These are phyloP conservation scores for Laticauda laticaudata DNA, from an alignment of 2,113 vertebrate species.

Conservation along the genomic window DNA sequence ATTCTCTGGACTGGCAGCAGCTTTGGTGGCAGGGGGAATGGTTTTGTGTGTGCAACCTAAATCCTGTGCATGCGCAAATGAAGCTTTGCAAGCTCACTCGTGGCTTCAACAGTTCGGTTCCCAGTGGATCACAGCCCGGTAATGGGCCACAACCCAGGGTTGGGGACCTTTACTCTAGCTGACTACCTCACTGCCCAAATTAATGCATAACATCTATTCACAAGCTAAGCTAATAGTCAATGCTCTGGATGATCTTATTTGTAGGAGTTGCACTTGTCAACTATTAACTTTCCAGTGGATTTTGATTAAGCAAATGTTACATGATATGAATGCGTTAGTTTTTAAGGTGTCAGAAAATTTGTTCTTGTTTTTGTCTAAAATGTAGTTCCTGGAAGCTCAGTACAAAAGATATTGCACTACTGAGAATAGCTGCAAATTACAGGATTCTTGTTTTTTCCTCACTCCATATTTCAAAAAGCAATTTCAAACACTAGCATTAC, in stretches of 20 bases:
- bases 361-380: background rate
- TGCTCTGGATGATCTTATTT: background rate
- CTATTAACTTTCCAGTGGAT: background rate
- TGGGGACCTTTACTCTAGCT: background rate
- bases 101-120: background rate
- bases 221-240: background rate
- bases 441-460: background rate
- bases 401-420: background rate
- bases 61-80: background rate
- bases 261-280: background rate
- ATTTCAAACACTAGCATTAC: background rate
- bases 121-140: background rate
- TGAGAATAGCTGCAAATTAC: background rate
- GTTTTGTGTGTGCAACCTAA: background rate
- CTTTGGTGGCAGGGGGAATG: background rate
- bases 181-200: background rate
- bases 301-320: background rate
- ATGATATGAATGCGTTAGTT: background rate
- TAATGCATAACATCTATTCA: background rate
- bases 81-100: background rate
- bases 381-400: background rate
- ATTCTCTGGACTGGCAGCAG: background rate
- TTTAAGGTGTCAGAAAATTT: background rate
- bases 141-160: background rate
- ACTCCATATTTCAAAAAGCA: background rate